A percentile compares a stretch with the other conserved stretches of the same genome.
phyloP scores from a whole-genome alignment of 2,888 invertebrate species.

The Drosophila anomelani region DNA sequence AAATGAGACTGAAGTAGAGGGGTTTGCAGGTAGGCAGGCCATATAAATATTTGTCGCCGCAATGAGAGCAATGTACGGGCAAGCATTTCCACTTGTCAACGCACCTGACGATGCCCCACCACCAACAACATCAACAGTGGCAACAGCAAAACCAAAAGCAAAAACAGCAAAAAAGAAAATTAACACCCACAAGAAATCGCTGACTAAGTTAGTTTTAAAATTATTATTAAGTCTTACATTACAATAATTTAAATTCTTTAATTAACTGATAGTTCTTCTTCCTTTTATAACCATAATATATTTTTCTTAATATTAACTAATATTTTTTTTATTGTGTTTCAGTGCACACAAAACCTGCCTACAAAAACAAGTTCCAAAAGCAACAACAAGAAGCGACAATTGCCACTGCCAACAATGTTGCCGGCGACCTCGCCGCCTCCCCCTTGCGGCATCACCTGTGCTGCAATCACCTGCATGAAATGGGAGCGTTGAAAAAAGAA shows the following conservation, averaged over 20 bases:
- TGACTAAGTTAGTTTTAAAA: neutral
- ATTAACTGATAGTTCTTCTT: neutral
- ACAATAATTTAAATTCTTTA: neutral
- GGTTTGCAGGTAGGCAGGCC: constrained; percentile 27
- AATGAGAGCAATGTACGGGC: constrained; percentile 79
- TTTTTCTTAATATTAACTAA: neutral
- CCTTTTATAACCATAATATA: neutral
- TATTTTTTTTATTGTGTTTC: neutral
- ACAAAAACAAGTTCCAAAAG: constrained; percentile 50
- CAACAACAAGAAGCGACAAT: constrained; percentile 35
- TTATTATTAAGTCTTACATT: neutral
- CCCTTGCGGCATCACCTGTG: neutral
- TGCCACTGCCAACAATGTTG: constrained; percentile 65
- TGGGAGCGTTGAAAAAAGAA: constrained; percentile 26
- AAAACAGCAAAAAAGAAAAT: constrained; percentile 4
- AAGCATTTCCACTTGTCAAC: constrained; percentile 75
- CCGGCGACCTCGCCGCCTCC: constrained; percentile 45
- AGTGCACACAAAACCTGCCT: constrained; percentile 17
- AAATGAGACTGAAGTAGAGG: constrained; percentile 18
- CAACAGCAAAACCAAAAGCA: neutral
- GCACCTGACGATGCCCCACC: constrained; percentile 64
- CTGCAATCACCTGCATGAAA: constrained; percentile 38
- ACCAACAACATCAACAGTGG: constrained; percentile 16
- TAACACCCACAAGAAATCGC: constrained; percentile 28
- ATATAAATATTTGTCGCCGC: constrained; percentile 72